Base-by-base conservation (phyloP, 2,888 invertebrate genomes). In the Mellilla xanthometata region DNA sequence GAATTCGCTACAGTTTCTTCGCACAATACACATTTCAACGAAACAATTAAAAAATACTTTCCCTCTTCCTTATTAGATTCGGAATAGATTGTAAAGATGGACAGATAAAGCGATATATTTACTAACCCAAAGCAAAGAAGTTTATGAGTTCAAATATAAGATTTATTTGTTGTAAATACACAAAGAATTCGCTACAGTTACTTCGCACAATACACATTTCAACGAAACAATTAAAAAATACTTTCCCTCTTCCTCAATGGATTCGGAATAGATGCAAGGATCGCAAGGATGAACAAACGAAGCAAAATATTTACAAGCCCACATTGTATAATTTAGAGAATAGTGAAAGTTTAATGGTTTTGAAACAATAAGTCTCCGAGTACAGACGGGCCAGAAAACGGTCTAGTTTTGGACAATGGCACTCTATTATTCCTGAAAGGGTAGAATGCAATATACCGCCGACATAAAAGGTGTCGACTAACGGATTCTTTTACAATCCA, bases 41-140 rank as follows among this genome's bases (percentile, higher is more conserved):
- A 49, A 54, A 49, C 35, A 46, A n/a, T n/a, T n/a, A n/a, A 45
- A n/a, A n/a, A n/a, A 54, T 46, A 53, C 45, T 55, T 63, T 57
- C 46, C 34, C 28, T 56, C 39, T 52, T 48, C n/a, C n/a, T n/a
- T n/a, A n/a, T n/a, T 48, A 40, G 23, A 51, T 22, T 12, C 8
- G 13, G 41, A 28, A 45, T 26, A 36, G 32, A 29, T 19, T 19
- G 3, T n/a, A n/a, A n/a, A n/a, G n/a, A n/a, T n/a, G n/a, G n/a
- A n/a, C n/a, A n/a, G n/a, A n/a, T n/a, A n/a, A n/a, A n/a, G n/a
- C n/a, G n/a, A n/a, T n/a, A n/a, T n/a, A n/a, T n/a, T n/a, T n/a
- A n/a, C n/a, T n/a, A n/a, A n/a, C n/a, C n/a, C n/a, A n/a, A n/a
- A n/a, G n/a, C n/a, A n/a, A n/a, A n/a, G n/a, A n/a, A n/a, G n/a